Evolutionary conservation across 2,113 vertebrate species (phyloP), one percentile per base, ranked within the genome.

Genomic region (Corythoichthys intestinalis): DNA sequence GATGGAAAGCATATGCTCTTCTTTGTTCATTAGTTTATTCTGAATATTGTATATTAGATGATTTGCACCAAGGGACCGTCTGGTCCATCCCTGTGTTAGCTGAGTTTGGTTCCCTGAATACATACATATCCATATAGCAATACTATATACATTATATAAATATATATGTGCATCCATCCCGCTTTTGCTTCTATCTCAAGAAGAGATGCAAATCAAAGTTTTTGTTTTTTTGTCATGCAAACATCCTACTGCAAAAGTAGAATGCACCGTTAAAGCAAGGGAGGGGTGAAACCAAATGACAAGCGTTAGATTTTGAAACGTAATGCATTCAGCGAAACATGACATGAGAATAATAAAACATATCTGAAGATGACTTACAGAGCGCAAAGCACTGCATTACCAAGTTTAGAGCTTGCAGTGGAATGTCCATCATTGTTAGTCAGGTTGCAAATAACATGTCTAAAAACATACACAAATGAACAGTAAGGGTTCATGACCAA

Each of bases 71-170:
- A 37, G 66, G 73, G 83, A 87, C 79, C 76, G 60, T 57, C 46
- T 61, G 83, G 81, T 81, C 84, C 76, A 77, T 86, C 83, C 83
- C 85, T 86, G 88, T 79, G 56, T 80, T 74, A 52, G 56, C 65
- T 71, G 68, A 84, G 82, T 77, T 79, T 74, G 74, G 65, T 85
- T 88, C 83, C 86, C 85, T 88, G 86, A 87, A 82, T 73, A 75
- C 67, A 78, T 67, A 66, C n/a, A 49, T 35, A 11, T 41, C 59
- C n/a, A 62, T 62, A n/a, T 39, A 62, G 53, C 28, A 28, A 34
- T 28, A 56, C 53, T 62, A 62, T 61, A 9, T 61, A 44, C 41
- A 44, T 44, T 44, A 44, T 44, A 41, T 61, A 61, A 41, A 15
- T 59, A 59, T 59, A 37, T 64, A 34, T 47, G 64, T n/a, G 69